Evolutionary conservation across 2,888 invertebrate genomes (phyloP).

Genomic region (Doris montereyensis): DNA sequence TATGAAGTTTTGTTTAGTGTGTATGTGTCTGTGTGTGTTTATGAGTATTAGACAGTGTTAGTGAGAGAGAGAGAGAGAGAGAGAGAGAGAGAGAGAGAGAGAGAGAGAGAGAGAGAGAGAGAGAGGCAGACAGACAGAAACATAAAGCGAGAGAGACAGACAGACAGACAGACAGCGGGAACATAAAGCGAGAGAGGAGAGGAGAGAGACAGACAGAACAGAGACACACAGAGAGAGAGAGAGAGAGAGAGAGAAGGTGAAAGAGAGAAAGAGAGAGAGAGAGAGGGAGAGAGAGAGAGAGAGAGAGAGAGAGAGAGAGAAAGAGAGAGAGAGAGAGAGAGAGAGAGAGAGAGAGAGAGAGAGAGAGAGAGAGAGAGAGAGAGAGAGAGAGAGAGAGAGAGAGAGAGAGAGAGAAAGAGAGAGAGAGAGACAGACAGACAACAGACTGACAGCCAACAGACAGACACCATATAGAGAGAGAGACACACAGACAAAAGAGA

Average conservation of each 20-base stretch:
- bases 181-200: neutral
- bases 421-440: neutral
- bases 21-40: no score
- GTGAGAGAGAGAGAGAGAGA: constrained; percentile 3
- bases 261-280: constrained; percentile 1
- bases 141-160: no score
- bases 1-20: no score
- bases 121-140: no score
- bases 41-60: no score
- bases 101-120: constrained; percentile 15
- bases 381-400: neutral
- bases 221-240: constrained; percentile 1
- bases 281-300: constrained; percentile 13
- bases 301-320: constrained; percentile 18
- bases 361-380: neutral
- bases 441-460: neutral
- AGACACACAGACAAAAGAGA: no score
- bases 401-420: neutral
- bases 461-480: neutral
- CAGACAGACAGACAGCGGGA: neutral
- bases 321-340: no score
- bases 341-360: no score
- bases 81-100: neutral
- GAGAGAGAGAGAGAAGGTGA: constrained; percentile 12
- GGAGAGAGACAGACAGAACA: no score